phyloP scores from a whole-genome alignment of 2,113 vertebrate genomes.

The Strix uralensis region DNA sequence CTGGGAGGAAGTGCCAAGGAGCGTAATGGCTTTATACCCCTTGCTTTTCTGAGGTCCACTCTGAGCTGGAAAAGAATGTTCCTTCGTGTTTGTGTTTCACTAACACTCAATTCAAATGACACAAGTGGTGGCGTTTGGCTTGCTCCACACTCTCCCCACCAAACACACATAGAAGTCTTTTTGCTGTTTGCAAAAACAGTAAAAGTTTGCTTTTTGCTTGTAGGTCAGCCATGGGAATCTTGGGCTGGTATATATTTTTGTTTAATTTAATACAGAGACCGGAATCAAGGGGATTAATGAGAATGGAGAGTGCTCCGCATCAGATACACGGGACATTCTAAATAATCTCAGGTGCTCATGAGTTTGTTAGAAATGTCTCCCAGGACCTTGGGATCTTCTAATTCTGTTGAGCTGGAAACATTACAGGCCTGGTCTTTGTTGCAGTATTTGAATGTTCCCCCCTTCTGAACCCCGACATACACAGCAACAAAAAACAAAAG shows the following conservation, averaged over 20 bases:
- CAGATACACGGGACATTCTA: not conserved
- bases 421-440: not conserved
- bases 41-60: not conserved
- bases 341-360: not conserved
- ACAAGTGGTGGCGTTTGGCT: not conserved
- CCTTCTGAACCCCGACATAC: not conserved
- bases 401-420: not conserved
- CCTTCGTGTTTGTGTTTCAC: not conserved
- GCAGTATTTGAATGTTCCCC: not conserved
- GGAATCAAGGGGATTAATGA: not conserved
- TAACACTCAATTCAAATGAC: not conserved
- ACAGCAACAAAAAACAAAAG: constrained; percentile 1
- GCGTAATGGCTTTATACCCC: rapidly evolving
- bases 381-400: not conserved
- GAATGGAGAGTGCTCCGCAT: not conserved
- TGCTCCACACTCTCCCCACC: too few species aligned
- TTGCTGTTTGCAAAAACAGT: not conserved
- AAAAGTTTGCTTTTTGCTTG: not conserved
- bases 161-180: not conserved
- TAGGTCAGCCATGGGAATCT: not conserved
- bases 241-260: not conserved
- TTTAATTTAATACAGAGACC: not conserved
- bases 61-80: not conserved
- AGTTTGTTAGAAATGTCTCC: not conserved
- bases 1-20: not conserved